Percentiles rank a stretch among this genome's conserved stretches.
phyloP scores from a whole-genome alignment of 2,888 invertebrate species.

The Plusia festucae region DNA sequence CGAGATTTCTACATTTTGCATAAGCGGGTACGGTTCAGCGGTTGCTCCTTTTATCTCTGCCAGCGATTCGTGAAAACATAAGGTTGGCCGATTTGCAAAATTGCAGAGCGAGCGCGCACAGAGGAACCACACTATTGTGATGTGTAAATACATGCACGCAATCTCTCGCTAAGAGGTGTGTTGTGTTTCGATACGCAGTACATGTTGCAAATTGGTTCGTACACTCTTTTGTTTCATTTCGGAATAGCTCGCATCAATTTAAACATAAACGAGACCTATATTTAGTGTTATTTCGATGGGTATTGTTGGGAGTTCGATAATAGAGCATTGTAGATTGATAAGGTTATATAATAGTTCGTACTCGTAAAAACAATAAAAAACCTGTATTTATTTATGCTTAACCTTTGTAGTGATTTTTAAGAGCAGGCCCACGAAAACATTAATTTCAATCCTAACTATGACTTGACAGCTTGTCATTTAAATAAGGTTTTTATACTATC shows the following conservation, averaged over 20 bases:
- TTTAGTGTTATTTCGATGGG: not conserved
- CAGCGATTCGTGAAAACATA: slow-evolving; percentile 64
- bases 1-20: slow-evolving; percentile 51
- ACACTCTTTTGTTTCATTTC: slow-evolving; percentile 27
- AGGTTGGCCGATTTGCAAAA: slow-evolving; percentile 64
- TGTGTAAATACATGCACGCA: slow-evolving; percentile 41
- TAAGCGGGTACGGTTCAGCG: slow-evolving; percentile 59
- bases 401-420: too few species aligned
- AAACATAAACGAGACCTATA: not conserved
- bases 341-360: too few species aligned
- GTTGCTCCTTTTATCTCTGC: slow-evolving; percentile 62
- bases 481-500: not conserved
- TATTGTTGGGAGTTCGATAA: not conserved
- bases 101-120: slow-evolving; percentile 63
- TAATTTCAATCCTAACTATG: not conserved
- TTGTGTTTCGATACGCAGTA: slow-evolving; percentile 34
- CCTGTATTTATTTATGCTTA: too few species aligned
- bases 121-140: slow-evolving; percentile 56
- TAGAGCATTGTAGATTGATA: not conserved
- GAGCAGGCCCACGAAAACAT: not conserved
- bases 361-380: too few species aligned
- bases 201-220: slow-evolving; percentile 17
- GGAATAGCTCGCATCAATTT: not conserved
- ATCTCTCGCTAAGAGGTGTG: slow-evolving; percentile 36
- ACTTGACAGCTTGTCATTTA: not conserved